These are phyloP conservation scores for Elanus axillaris DNA, from an alignment of 2,113 vertebrate genomes.

Conservation along the genomic window DNA sequence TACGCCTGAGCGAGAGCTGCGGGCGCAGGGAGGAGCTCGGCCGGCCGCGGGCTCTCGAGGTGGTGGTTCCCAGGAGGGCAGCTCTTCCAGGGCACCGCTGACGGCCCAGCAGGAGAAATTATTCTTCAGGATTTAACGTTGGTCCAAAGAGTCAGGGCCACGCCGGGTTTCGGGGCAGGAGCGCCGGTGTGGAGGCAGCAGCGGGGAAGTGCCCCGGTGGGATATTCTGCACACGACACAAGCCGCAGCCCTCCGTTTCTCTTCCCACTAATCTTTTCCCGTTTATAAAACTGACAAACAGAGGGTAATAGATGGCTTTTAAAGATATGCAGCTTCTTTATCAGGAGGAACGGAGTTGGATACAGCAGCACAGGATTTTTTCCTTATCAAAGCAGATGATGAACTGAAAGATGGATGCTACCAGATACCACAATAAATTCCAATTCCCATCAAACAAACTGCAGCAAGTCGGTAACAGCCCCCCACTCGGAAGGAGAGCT, in stretches of 20 bases:
- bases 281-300: slow-evolving; percentile 52
- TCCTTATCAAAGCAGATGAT: slow-evolving; percentile 5
- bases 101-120: background rate
- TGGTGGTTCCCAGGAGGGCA: background rate
- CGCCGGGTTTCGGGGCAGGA: accelerated
- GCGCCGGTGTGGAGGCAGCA: background rate
- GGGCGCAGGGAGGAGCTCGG: background rate
- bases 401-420: slow-evolving; percentile 30
- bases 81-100: background rate
- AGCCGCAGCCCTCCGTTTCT: background rate
- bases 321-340: slow-evolving; percentile 37
- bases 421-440: slow-evolving; percentile 10
- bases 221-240: accelerated
- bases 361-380: slow-evolving; percentile 13
- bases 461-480: background rate
- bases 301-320: background rate
- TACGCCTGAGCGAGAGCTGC: background rate
- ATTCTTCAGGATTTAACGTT: background rate
- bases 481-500: background rate
- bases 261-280: background rate
- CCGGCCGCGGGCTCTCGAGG: accelerated
- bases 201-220: background rate
- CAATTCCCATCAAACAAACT: background rate
- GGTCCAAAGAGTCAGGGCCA: background rate
- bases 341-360: background rate